Percentiles rank a stretch among this genome's conserved stretches.
phyloP scores from a whole-genome alignment of 2,113 vertebrate species.

The Drymodes brunneopygia region DNA sequence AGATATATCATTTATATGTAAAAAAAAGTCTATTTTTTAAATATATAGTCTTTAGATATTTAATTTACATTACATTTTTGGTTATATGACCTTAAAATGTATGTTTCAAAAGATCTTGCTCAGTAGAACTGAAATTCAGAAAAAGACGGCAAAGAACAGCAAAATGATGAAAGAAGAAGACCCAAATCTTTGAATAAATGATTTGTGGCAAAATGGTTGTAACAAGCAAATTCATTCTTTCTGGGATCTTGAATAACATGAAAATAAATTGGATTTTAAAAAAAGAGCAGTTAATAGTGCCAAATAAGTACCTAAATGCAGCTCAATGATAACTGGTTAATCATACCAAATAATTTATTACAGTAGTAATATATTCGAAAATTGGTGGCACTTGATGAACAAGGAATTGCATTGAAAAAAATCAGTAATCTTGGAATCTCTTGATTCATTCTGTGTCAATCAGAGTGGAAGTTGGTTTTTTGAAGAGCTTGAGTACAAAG shows the following conservation, averaged over 20 bases:
- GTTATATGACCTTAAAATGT: neutral
- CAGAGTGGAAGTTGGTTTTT: neutral
- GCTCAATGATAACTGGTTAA: slow-evolving; percentile 6
- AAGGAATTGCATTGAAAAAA: neutral
- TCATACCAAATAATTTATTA: neutral
- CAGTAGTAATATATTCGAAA: neutral
- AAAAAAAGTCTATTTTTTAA: neutral
- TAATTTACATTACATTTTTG: neutral
- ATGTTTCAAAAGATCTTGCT: neutral
- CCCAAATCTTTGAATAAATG: neutral
- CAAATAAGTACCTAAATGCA: neutral
- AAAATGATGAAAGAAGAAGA: neutral
- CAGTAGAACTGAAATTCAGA: neutral
- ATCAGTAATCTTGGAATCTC: neutral
- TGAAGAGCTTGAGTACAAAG: neutral
- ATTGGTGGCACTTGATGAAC: neutral
- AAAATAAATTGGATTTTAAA: neutral
- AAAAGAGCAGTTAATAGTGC: neutral
- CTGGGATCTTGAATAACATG: neutral
- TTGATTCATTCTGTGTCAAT: neutral
- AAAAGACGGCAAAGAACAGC: neutral
- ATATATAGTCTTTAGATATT: neutral
- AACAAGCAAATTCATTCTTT: neutral
- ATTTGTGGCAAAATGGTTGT: neutral
- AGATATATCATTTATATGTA: neutral